Conservation (phyloP, 2,888 invertebrate species). For the Baronia brevicornis region DNA sequence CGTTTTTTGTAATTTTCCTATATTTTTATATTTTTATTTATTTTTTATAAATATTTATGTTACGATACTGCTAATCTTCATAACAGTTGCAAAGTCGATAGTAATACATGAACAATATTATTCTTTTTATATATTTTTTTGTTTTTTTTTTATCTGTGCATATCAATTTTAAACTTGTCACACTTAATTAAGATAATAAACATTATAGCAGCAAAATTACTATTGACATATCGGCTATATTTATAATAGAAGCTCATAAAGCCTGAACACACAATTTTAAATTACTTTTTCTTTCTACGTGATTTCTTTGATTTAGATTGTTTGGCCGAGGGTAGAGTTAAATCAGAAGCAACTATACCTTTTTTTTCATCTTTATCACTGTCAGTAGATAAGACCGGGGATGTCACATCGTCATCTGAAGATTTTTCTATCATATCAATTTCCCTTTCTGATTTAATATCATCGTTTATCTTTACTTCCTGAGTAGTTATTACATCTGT, state of each 20-base stretch:
- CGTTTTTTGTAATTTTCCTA: slow-evolving; percentile 57
- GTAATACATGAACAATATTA: slow-evolving; percentile 17
- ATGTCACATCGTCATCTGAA: slow-evolving; percentile 73
- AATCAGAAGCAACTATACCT: slow-evolving; percentile 46
- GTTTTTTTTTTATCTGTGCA: slow-evolving; percentile 11
- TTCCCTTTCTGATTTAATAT: slow-evolving; percentile 40
- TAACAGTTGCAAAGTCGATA: slow-evolving; percentile 30
- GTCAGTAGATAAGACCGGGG: slow-evolving; percentile 69
- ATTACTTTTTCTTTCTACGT: slow-evolving; percentile 78
- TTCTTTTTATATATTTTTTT: slow-evolving; percentile 13
- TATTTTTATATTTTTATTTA: slow-evolving; percentile 56
- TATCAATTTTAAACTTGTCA: slow-evolving; percentile 30
- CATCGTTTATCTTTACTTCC: slow-evolving; percentile 56
- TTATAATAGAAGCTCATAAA: slow-evolving; percentile 33
- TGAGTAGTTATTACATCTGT: slow-evolving; percentile 57
- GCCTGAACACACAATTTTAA: slow-evolving; percentile 45
- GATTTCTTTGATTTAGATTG: slow-evolving; percentile 73
- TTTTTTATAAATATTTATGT: slow-evolving; percentile 45
- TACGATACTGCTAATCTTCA: slow-evolving; percentile 36
- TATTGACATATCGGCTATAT: slow-evolving; percentile 22
- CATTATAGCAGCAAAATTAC: slow-evolving; percentile 37
- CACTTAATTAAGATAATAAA: slow-evolving; percentile 32
- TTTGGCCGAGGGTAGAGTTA: slow-evolving; percentile 50
- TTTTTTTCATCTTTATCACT: slow-evolving; percentile 73
- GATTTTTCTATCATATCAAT: slow-evolving; percentile 67